Percentiles rank a stretch among this genome's conserved stretches.
phyloP scores from a whole-genome alignment of 2,888 invertebrate genomes.

The Hirtodrosophila alboralis region DNA sequence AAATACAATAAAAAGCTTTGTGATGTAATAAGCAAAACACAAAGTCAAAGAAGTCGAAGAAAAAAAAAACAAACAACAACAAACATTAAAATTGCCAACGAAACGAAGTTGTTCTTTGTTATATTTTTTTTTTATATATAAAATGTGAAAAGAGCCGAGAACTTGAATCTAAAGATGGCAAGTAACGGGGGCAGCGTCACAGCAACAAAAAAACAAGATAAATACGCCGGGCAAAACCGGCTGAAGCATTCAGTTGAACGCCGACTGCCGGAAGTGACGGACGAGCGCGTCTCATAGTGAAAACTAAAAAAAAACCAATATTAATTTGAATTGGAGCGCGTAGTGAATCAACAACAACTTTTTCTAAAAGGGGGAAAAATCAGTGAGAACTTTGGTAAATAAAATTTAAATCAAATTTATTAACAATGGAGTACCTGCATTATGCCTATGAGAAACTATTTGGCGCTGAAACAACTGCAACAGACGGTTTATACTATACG shows the following conservation, averaged over 20 bases:
- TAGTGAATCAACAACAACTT: slow-evolving; percentile 17
- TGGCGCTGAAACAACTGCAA: slow-evolving; percentile 30
- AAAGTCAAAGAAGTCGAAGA: slow-evolving; percentile 49
- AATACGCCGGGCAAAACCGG: slow-evolving; percentile 59
- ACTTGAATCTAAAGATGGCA: slow-evolving; percentile 39
- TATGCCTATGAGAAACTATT: slow-evolving; percentile 66
- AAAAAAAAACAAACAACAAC: slow-evolving; percentile 22
- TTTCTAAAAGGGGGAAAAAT: slow-evolving; percentile 15
- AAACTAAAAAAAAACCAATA: not conserved
- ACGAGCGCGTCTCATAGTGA: not conserved
- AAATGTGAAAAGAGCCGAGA: slow-evolving; percentile 8
- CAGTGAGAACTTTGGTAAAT: too few relatives aligned
- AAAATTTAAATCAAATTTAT: slow-evolving; percentile 35
- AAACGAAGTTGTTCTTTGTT: slow-evolving; percentile 35
- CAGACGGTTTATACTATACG: slow-evolving; percentile 44
- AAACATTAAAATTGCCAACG: slow-evolving; percentile 12
- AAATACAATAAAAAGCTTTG: slow-evolving; percentile 24
- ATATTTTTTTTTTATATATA: too few relatives aligned
- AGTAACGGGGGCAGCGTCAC: slow-evolving; percentile 31
- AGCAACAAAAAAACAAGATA: slow-evolving; percentile 34
- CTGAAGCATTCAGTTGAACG: slow-evolving; percentile 55
- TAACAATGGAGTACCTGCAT: slow-evolving; percentile 74
- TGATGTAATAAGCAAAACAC: slow-evolving; percentile 19
- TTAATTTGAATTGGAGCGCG: slow-evolving; percentile 43
- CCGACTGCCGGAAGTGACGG: slow-evolving; percentile 57